These are phyloP conservation scores for Plumapathes pennacea DNA, from an alignment of 92 coral and sea anemone genomes.

Conservation along the genomic window DNA sequence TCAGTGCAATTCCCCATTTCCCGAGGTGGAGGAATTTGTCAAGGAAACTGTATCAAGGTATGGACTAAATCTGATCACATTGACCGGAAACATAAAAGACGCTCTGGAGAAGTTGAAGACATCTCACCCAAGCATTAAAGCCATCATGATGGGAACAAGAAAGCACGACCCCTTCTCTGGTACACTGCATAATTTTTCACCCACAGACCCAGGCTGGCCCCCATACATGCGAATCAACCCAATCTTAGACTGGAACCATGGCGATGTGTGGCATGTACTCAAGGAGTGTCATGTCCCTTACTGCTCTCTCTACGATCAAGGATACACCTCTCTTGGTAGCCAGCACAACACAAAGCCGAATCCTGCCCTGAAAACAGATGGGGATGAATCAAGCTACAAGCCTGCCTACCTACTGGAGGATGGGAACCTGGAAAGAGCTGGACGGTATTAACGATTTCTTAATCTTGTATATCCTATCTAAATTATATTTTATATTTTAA, in stretches of 20 bases:
- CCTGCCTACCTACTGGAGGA: conserved; percentile 97
- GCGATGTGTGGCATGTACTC: conserved; percentile 92
- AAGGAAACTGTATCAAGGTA: conserved; percentile 59
- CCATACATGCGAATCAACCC: conserved; percentile 91
- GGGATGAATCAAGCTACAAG: conserved; percentile 52
- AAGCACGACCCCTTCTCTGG: conserved; percentile 94
- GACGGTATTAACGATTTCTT: conserved; percentile 42
- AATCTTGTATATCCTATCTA: too few species aligned
- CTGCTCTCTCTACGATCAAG: conserved; percentile 84
- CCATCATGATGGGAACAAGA: conserved; percentile 89
- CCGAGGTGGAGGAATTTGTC: conserved; percentile 90
- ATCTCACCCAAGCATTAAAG: conserved; percentile 78
- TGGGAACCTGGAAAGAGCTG: conserved; percentile 87
- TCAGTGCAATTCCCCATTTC: conserved; percentile 76
- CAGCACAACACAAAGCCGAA: conserved; percentile 86
- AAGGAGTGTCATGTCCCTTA: conserved; percentile 73
- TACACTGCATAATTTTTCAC: conserved; percentile 74
- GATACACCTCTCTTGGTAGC: conserved; percentile 93
- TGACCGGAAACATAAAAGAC: conserved; percentile 69
- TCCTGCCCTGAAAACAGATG: conserved; percentile 68
- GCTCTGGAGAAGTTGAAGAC: conserved; percentile 67
- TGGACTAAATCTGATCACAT: conserved; percentile 68
- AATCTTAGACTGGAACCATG: conserved; percentile 91
- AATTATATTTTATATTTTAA: too few species aligned
- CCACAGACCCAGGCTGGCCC: conserved; percentile 98